phyloP scores from a whole-genome alignment of 2,888 invertebrate genomes.

The Danaus chrysippus region DNA sequence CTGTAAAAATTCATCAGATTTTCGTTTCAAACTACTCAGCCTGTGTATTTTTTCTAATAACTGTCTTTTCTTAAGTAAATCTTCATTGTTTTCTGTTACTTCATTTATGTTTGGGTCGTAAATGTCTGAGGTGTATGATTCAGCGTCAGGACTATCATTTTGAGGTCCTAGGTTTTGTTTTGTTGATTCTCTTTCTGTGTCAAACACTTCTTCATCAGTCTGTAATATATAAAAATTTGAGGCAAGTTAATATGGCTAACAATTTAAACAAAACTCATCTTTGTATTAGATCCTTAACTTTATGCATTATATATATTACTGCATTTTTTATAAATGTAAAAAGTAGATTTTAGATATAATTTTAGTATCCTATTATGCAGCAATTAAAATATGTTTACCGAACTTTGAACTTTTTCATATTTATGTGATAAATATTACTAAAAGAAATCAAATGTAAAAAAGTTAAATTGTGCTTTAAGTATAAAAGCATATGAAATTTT shows the following conservation, averaged over 20 bases:
- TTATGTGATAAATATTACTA: too few relatives aligned
- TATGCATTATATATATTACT: too few relatives aligned
- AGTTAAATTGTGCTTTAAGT: too few relatives aligned
- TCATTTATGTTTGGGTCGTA: slow-evolving; percentile 52
- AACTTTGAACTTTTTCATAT: too few relatives aligned
- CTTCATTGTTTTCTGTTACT: slow-evolving; percentile 51
- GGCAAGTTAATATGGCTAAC: not conserved
- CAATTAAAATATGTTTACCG: too few relatives aligned
- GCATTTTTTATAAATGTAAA: too few relatives aligned
- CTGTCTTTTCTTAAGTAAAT: slow-evolving; percentile 62
- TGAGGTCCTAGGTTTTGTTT: slow-evolving; percentile 52
- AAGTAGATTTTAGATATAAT: too few relatives aligned
- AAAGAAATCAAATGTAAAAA: too few relatives aligned
- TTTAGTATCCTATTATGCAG: too few relatives aligned
- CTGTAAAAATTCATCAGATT: slow-evolving; percentile 70
- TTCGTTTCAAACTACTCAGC: slow-evolving; percentile 67
- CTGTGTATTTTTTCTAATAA: slow-evolving; percentile 70
- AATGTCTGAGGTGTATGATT: slow-evolving; percentile 55
- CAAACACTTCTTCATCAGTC: slow-evolving; percentile 67
- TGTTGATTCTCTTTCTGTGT: slow-evolving; percentile 56
- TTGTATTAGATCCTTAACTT: not conserved
- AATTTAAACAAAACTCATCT: not conserved
- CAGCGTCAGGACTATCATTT: slow-evolving; percentile 53
- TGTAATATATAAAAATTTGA: slow-evolving; percentile 35
- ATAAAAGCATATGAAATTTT: too few relatives aligned